Evolutionary conservation across 2,888 invertebrate species (phyloP), one percentile per base, ranked within the genome.

Genomic region (Slavum lentiscoides): DNA sequence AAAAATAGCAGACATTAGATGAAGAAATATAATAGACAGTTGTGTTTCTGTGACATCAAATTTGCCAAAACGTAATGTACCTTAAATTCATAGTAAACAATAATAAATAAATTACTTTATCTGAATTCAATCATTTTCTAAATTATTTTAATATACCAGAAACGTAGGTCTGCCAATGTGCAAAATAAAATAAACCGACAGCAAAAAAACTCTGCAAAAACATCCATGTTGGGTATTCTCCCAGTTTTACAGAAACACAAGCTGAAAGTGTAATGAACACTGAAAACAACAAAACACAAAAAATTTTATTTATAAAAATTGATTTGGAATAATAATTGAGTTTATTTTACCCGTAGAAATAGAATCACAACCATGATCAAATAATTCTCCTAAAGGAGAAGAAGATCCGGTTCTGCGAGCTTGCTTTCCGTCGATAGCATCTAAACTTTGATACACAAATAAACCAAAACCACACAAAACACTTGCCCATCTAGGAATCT

Each of bases 91-190:
- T 39, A 37, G 23, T 15, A 15, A 77, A 62, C 62, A 39, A 21
- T n/a, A 17, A 43, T 30, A 66, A n/a, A 66, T 15, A 53, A 15
- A 9, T 13, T n/a, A 64, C 11, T 23, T 4, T 49, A 39, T 15
- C 19, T 17, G 21, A 49, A 49, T 19, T 19, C 8, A 1, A 2
- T 49, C 7, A 19, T 43, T 55, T 55, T 39, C 55, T 64, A 21
- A 72, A 64, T 64, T 76, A 19, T 69, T 49, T 68, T 39, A 17
- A 83, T 85, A 85, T 87, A 87, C 92, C 98, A 83, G 98, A 97
- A 62, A 98, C 98, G 88, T 99, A 99, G 0, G 98, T 97, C 87
- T 98, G 98, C 99, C 99, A 99, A 88, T 99, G 99, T 30, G 99
- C 98, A 87, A 95, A 95, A 88, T 99, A 99, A 89, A 98, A 99